Percentiles rank a stretch among this genome's conserved stretches.
phyloP scores from a whole-genome alignment of 2,888 invertebrate genomes.

The Drosophila hamatofila region DNA sequence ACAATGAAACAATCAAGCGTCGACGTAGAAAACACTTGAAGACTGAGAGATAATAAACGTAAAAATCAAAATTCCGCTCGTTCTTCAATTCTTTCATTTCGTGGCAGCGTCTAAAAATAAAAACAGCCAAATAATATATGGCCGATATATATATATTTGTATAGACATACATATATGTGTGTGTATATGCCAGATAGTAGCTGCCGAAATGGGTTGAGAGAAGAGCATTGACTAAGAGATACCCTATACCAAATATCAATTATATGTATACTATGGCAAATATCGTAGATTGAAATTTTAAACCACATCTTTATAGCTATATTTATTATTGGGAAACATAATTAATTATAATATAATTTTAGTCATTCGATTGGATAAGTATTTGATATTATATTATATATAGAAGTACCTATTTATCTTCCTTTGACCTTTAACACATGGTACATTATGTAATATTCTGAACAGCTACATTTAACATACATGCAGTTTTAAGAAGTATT shows the following conservation, averaged over 20 bases:
- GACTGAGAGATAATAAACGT: constrained; percentile 44
- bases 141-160: constrained; percentile 13
- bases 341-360: no score
- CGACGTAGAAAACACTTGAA: constrained; percentile 16
- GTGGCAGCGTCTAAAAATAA: constrained; percentile 51
- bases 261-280: not conserved
- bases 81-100: constrained; percentile 26
- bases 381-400: no score
- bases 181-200: not conserved
- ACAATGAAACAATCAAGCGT: constrained; percentile 51
- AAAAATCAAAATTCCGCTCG: constrained; percentile 45
- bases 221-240: not conserved
- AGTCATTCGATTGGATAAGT: no score
- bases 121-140: constrained; percentile 24
- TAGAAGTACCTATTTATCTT: no score
- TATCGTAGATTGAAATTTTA: no score
- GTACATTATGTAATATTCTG: no score
- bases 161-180: not conserved
- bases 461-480: no score
- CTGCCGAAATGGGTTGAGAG: no score
- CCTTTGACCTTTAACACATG: no score
- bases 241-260: not conserved
- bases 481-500: no score
- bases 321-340: no score
- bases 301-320: no score